Percentiles rank a stretch among this genome's conserved stretches.
Conservation (phyloP, 2,797 vertebrate species). For the Chiloscyllium punctatum region DNA sequence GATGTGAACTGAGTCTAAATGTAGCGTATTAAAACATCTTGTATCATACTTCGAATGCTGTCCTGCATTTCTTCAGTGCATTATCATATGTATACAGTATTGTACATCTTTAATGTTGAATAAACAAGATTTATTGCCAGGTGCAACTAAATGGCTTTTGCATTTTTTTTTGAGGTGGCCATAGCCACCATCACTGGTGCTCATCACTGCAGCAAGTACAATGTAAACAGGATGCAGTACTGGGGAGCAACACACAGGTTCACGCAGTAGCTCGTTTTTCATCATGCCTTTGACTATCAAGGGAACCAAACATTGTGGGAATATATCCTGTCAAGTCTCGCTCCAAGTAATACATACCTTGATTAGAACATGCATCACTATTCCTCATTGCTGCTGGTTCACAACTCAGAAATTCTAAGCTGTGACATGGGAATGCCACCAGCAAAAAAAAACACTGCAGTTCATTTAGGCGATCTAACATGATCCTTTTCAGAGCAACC, state of each 20-base stretch:
- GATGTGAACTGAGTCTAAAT: constrained; percentile 34
- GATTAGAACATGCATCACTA: too few relatives aligned
- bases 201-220: neutral
- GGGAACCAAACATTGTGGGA: neutral
- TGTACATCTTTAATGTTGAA: constrained; percentile 35
- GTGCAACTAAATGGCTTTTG: neutral
- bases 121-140: constrained; percentile 32
- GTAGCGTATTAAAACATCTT: constrained; percentile 29
- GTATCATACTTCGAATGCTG: constrained; percentile 30
- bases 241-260: neutral
- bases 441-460: neutral
- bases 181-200: neutral
- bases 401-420: neutral
- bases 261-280: neutral
- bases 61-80: constrained; percentile 33
- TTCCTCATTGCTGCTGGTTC: neutral
- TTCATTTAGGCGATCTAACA: neutral
- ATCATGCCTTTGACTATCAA: neutral
- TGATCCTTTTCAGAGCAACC: neutral
- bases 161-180: neutral
- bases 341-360: neutral
- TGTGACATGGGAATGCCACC: too few relatives aligned
- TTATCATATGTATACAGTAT: constrained; percentile 36
- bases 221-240: neutral
- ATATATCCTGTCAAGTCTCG: neutral